Conservation (phyloP, 2,113 vertebrate species). For the Noctilio leporinus region DNA sequence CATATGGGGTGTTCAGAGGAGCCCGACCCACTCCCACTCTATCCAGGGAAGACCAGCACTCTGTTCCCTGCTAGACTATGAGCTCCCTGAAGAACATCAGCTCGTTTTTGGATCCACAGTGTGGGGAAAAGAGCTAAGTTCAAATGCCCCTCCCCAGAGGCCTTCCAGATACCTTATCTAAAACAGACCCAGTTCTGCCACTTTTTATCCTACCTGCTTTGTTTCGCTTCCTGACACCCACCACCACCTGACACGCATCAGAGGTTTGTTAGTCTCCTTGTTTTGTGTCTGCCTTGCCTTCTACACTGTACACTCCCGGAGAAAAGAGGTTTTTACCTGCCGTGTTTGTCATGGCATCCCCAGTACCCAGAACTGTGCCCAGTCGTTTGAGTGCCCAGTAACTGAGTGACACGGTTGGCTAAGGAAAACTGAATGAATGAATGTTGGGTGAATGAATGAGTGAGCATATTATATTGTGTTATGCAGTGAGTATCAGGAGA, state of each 20-base stretch:
- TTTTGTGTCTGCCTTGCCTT: background rate
- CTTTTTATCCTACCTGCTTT: background rate
- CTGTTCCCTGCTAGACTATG: background rate
- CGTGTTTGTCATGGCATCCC: rapidly evolving
- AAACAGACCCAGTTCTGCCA: background rate
- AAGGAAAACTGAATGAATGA: background rate
- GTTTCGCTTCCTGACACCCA: background rate
- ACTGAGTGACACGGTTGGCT: background rate
- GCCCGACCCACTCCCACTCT: background rate
- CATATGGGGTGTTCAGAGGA: background rate
- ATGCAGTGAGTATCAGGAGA: rapidly evolving
- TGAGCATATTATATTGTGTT: background rate
- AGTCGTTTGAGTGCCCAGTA: rapidly evolving
- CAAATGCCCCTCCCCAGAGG: background rate
- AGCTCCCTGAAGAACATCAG: background rate
- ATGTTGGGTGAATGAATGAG: background rate
- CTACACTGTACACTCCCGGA: background rate
- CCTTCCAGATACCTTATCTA: background rate
- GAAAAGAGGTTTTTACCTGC: background rate
- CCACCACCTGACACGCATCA: background rate
- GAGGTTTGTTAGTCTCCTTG: background rate
- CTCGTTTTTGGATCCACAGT: background rate
- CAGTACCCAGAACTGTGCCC: background rate
- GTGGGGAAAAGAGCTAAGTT: background rate
- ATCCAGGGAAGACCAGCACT: background rate